Conservation (phyloP, 2,888 invertebrate genomes). For the Hypercompe scribonia region DNA sequence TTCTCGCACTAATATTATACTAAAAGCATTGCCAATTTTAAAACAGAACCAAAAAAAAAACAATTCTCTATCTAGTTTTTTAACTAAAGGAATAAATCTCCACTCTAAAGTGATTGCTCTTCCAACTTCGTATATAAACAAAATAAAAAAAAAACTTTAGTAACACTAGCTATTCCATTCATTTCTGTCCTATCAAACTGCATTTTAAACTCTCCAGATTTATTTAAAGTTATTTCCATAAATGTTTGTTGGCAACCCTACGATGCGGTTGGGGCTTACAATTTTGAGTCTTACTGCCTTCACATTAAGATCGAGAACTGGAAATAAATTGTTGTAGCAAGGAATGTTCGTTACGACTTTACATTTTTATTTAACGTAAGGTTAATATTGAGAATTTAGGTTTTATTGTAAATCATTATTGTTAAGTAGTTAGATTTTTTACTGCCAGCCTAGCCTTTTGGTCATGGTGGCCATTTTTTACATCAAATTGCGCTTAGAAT, state of each 20-base stretch:
- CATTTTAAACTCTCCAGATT: slow-evolving; percentile 76
- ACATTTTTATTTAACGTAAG: not conserved
- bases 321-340: not conserved
- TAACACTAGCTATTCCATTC: slow-evolving; percentile 50
- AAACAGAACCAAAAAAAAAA: not conserved
- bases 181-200: slow-evolving; percentile 60
- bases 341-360: not conserved
- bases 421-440: not conserved
- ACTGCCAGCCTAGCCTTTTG: too few species aligned
- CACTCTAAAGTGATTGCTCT: slow-evolving; percentile 27
- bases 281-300: slow-evolving; percentile 52
- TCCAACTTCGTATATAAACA: slow-evolving; percentile 14
- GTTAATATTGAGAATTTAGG: not conserved
- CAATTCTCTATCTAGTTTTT: not conserved
- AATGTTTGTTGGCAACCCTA: slow-evolving; percentile 56
- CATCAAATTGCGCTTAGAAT: slow-evolving; percentile 72
- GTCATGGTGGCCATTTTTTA: too few species aligned
- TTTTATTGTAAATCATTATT: not conserved
- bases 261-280: slow-evolving; percentile 23
- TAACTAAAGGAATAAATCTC: slow-evolving; percentile 8
- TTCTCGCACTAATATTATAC: not conserved
- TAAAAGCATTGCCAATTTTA: not conserved
- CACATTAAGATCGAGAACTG: slow-evolving; percentile 27
- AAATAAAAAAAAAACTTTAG: slow-evolving; percentile 23
- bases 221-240: slow-evolving; percentile 80